These are phyloP conservation scores for Euspilapteryx auroguttella DNA, from an alignment of 2,888 invertebrate genomes.

Conservation along the genomic window DNA sequence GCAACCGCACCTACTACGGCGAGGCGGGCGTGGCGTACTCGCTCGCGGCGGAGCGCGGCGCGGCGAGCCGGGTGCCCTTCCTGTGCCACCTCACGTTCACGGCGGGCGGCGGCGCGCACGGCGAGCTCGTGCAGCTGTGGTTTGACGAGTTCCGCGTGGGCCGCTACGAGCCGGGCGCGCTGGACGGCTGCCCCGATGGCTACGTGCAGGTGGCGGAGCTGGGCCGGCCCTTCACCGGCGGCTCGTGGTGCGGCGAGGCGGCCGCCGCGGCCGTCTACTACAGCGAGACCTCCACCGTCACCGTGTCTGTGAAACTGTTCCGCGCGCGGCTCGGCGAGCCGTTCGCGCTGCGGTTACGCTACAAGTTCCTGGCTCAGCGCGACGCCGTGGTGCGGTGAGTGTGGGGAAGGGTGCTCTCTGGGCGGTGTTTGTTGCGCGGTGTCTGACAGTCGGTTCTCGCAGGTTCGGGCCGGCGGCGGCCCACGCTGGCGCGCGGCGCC, in stretches of 20 bases:
- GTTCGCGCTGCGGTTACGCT: conserved; percentile 79
- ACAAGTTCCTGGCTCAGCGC: conserved; percentile 78
- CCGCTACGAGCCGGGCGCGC: conserved; percentile 71
- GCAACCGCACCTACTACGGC: conserved; percentile 91
- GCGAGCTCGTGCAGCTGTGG: conserved; percentile 86
- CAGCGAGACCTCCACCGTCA: conserved; percentile 88
- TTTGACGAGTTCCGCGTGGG: conserved; percentile 90
- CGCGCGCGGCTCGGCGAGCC: conserved; percentile 70
- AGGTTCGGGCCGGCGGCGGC: conserved; percentile 75
- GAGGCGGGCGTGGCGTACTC: conserved; percentile 82
- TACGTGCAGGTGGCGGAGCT: conserved; percentile 87
- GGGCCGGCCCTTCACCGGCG: conserved; percentile 84
- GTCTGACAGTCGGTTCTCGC: conserved; percentile 5
- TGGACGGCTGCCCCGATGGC: conserved; percentile 83
- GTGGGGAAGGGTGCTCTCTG: conserved; percentile 70
- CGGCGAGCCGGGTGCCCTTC: conserved; percentile 80
- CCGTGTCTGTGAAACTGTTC: conserved; percentile 80
- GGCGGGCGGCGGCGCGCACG: conserved; percentile 85
- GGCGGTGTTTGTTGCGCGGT: conserved; percentile 16
- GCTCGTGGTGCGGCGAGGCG: conserved; percentile 87
- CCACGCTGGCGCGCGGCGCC: conserved; percentile 79
- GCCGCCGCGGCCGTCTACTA: conserved; percentile 82
- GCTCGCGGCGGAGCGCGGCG: conserved; percentile 65
- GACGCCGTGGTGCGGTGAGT: conserved; percentile 82
- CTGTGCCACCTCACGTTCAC: conserved; percentile 90